These are phyloP conservation scores for Zaprionus davidi DNA, from an alignment of 1,140 invertebrate genomes.

Conservation along the genomic window DNA sequence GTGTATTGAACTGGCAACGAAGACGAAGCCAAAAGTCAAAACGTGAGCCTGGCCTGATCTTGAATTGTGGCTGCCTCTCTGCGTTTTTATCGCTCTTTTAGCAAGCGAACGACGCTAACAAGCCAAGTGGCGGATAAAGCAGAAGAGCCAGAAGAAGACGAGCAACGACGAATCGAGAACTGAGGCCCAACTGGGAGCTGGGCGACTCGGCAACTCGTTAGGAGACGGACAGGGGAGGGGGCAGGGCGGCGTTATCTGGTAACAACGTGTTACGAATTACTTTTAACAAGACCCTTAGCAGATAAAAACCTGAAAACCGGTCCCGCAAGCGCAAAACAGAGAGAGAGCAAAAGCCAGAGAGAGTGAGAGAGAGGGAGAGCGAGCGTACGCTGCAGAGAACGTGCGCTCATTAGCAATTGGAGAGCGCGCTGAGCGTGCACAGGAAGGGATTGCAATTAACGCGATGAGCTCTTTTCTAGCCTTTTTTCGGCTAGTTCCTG, in stretches of 20 bases:
- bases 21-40: conserved; percentile 80
- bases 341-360: conserved; percentile 15
- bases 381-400: conserved; percentile 37
- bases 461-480: conserved; percentile 27
- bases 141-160: conserved; percentile 20
- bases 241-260: conserved; percentile 80
- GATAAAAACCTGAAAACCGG: conserved; percentile 81
- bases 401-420: conserved; percentile 68
- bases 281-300: conserved; percentile 84
- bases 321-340: conserved; percentile 27
- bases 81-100: conserved; percentile 78
- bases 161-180: neutral
- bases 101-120: conserved; percentile 75
- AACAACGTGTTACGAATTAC: conserved; percentile 84
- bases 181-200: conserved; percentile 7
- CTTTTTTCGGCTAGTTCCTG: conserved; percentile 42
- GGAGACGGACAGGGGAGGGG: conserved; percentile 19
- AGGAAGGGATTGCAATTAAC: conserved; percentile 71
- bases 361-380: conserved; percentile 15
- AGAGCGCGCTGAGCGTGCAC: conserved; percentile 48
- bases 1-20: conserved; percentile 32
- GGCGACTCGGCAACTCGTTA: conserved; percentile 23
- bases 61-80: conserved; percentile 30
- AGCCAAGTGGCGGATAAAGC: conserved; percentile 45
- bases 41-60: conserved; percentile 76